Base-by-base conservation (phyloP, 2,888 invertebrate species). In the Idaea biselata region DNA sequence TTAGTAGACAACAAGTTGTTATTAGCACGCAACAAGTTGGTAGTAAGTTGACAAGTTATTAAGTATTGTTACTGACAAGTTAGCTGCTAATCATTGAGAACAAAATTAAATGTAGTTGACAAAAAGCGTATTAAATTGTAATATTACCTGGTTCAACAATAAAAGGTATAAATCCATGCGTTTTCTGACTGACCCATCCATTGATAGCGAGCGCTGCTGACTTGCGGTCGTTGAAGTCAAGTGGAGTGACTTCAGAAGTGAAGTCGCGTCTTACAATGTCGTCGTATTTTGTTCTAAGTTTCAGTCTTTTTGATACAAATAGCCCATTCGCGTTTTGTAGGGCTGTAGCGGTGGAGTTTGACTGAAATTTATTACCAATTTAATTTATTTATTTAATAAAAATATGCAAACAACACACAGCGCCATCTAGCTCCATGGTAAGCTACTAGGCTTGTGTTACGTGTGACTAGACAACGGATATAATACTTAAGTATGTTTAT, bases 101-200 rank as follows among this genome's bases (percentile, higher is more conserved):
- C n/a, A n/a, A n/a, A n/a, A n/a, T n/a, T n/a, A n/a, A n/a, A n/a
- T n/a, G n/a, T n/a, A n/a, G n/a, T n/a, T n/a, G n/a, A n/a, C n/a
- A n/a, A n/a, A n/a, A n/a, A n/a, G n/a, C n/a, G n/a, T n/a, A n/a
- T n/a, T n/a, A n/a, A n/a, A n/a, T n/a, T 25, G 25, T 25, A 25
- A 25, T 25, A 3, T 79, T 81, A 95, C 95, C 90, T 71, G 91
- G 79, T 32, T 91, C 88, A 16, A 95, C 79, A 63, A 95, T 80
- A 16, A 82, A 76, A 0, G 88, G 82, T 60, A 96, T 94, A 7
- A 93, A 81, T 11, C 94, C 94, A 17, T 87, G 85, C 0, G 96
- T 96, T 16, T 87, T 84, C 0, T 83, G 75, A 4, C 78, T 84
- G 4, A 94, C 94, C 95, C 95, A 96, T 4, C 79, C 75, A 73